A percentile compares a stretch with the other conserved stretches of the same genome.
phyloP scores from a whole-genome alignment of 2,797 vertebrate genomes.

The Benthosema pterotum region DNA sequence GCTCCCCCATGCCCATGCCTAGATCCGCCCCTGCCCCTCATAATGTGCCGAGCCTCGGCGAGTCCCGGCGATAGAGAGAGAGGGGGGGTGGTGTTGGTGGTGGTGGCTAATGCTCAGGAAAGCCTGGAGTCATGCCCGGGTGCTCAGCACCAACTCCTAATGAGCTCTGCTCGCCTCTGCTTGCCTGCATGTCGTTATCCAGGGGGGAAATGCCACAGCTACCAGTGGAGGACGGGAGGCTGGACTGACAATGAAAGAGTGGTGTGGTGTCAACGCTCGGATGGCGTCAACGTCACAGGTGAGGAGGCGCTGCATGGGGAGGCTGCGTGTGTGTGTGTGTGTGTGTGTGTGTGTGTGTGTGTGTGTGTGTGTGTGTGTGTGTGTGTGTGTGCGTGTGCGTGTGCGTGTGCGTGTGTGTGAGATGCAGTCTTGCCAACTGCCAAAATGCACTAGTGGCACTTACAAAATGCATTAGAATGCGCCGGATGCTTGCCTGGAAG shows the following conservation, averaged over 20 bases:
- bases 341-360: no score
- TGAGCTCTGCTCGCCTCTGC: constrained; percentile 49
- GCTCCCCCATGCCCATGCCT: no score
- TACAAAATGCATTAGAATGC: no score
- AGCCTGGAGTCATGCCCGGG: constrained; percentile 33
- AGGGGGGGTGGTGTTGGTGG: background rate
- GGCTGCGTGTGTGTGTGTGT: no score
- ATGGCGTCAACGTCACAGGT: constrained; percentile 97
- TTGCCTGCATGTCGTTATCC: constrained; percentile 28
- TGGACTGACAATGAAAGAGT: constrained; percentile 91
- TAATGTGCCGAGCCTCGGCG: constrained; percentile 18
- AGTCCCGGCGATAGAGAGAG: constrained; percentile 1
- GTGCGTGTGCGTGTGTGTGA: no score
- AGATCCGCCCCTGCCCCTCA: constrained; percentile 8
- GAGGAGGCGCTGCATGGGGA: background rate
- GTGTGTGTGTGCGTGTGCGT: no score
- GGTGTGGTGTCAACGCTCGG: constrained; percentile 97
- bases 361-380: no score
- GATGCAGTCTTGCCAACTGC: no score
- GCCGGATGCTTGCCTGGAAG: no score
- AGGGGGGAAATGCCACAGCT: constrained; percentile 95
- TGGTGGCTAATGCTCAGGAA: constrained; percentile 39
- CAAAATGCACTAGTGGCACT: no score
- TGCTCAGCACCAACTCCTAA: constrained; percentile 47
- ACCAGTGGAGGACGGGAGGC: constrained; percentile 89